A percentile compares a stretch with the other conserved stretches of the same genome.
These are phyloP conservation scores for Drosophila longiperda DNA, from an alignment of 2,888 invertebrate genomes.

Conservation along the genomic window DNA sequence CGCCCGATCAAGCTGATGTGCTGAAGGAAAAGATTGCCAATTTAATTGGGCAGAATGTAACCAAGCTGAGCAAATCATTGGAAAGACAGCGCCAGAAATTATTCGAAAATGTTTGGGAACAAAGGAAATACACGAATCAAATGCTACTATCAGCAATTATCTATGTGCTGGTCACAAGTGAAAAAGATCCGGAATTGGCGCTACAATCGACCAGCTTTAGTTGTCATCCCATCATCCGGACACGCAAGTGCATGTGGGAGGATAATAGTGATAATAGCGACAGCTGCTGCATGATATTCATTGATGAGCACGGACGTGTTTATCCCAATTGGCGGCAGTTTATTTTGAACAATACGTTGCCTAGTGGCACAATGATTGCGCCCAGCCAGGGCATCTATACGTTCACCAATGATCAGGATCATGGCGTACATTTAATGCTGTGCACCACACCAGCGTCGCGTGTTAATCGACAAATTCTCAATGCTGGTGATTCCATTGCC, in stretches of 20 bases:
- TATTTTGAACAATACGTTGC: constrained; percentile 83
- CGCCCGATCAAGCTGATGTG: constrained; percentile 61
- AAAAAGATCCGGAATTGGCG: constrained; percentile 50
- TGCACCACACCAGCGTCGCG: constrained; percentile 71
- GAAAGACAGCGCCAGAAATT: constrained; percentile 58
- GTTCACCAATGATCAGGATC: constrained; percentile 38
- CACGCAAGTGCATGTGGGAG: constrained; percentile 73
- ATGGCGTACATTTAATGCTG: constrained; percentile 67
- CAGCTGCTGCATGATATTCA: constrained; percentile 79
- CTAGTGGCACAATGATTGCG: constrained; percentile 78
- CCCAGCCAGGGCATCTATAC: constrained; percentile 84
- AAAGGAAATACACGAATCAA: constrained; percentile 75
- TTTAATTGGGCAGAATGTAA: constrained; percentile 38
- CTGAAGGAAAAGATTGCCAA: constrained; percentile 60
- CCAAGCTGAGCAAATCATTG: constrained; percentile 17
- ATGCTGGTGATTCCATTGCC: constrained; percentile 68
- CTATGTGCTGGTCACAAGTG: constrained; percentile 72
- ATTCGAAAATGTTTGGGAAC: constrained; percentile 74
- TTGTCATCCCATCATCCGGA: constrained; percentile 78
- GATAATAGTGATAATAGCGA: constrained; percentile 61
- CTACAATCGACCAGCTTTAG: constrained; percentile 57
- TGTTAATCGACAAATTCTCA: constrained; percentile 43
- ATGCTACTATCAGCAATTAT: constrained; percentile 76
- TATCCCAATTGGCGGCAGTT: constrained; percentile 85
- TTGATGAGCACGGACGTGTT: constrained; percentile 83